Evolutionary conservation across 2,888 invertebrate genomes (phyloP).

Genomic region (Mythimna vitellina): DNA sequence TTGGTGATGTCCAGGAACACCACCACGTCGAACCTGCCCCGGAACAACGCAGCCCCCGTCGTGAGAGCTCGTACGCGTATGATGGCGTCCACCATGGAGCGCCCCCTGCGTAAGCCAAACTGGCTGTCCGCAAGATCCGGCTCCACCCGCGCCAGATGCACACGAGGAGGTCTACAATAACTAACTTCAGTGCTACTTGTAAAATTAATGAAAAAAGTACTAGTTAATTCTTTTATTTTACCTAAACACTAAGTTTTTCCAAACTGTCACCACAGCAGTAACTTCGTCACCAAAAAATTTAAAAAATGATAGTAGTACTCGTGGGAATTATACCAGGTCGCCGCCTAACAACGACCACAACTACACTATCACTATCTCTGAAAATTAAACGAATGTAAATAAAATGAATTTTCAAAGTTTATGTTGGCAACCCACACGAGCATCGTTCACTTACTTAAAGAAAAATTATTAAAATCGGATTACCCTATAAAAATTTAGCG

Average conservation of each 20-base stretch:
- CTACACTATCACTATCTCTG: neutral
- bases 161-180: too few species aligned
- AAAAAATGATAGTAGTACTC: neutral
- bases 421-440: neutral
- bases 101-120: too few species aligned
- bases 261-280: neutral
- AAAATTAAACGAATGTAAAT: constrained; percentile 10
- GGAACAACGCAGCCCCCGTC: too few species aligned
- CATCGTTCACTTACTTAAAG: too few species aligned
- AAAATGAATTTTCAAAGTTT: neutral
- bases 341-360: neutral
- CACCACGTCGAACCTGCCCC: too few species aligned
- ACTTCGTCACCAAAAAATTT: neutral
- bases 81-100: too few species aligned
- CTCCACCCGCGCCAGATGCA: too few species aligned
- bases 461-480: neutral
- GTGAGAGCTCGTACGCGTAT: too few species aligned
- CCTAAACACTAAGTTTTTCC: neutral
- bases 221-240: neutral
- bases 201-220: neutral
- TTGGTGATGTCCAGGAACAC: too few species aligned
- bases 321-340: neutral
- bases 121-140: too few species aligned
- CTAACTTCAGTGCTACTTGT: too few species aligned
- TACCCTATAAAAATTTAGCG: too few species aligned